phyloP scores from a whole-genome alignment of 2,797 vertebrate species.

The Spinibarbus caldwelli region DNA sequence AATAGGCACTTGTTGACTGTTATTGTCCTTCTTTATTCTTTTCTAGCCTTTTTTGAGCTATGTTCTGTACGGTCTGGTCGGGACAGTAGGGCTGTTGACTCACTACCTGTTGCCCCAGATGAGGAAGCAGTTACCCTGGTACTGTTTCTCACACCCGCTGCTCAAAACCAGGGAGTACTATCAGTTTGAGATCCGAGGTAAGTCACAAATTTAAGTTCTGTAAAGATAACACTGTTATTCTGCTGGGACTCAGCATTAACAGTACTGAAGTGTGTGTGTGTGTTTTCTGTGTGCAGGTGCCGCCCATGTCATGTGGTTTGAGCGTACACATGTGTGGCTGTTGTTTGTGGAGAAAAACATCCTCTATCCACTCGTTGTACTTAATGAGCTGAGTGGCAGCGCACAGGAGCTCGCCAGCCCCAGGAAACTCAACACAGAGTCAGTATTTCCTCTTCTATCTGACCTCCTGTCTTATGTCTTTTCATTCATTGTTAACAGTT shows the following conservation, averaged over 20 bases:
- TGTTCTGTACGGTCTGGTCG: slow-evolving; percentile 90
- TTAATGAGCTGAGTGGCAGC: slow-evolving; percentile 95
- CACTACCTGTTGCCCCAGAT: slow-evolving; percentile 97
- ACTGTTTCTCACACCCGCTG: slow-evolving; percentile 96
- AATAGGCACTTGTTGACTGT: background rate
- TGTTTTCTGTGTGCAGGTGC: slow-evolving; percentile 80
- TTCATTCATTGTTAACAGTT: background rate
- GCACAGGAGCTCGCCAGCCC: slow-evolving; percentile 93
- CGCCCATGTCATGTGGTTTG: slow-evolving; percentile 98
- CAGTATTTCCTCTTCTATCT: slow-evolving; percentile 67
- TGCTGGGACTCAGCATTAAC: background rate
- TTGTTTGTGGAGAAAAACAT: slow-evolving; percentile 96
- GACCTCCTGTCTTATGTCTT: background rate
- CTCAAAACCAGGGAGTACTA: slow-evolving; percentile 97
- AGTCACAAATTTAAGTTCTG: slow-evolving; percentile 63
- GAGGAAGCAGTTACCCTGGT: slow-evolving; percentile 97
- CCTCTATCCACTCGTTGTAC: slow-evolving; percentile 95
- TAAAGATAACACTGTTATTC: background rate
- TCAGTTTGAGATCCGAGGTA: slow-evolving; percentile 97
- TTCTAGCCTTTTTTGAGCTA: slow-evolving; percentile 93
- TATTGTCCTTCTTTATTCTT: slow-evolving; percentile 49
- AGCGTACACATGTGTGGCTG: slow-evolving; percentile 96
- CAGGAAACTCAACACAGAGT: slow-evolving; percentile 95
- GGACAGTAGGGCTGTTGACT: slow-evolving; percentile 89
- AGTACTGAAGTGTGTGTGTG: background rate